Percentiles rank a stretch among this genome's conserved stretches.
These are phyloP conservation scores for Megalopta genalis DNA, from an alignment of 1,140 invertebrate genomes.

Conservation along the genomic window DNA sequence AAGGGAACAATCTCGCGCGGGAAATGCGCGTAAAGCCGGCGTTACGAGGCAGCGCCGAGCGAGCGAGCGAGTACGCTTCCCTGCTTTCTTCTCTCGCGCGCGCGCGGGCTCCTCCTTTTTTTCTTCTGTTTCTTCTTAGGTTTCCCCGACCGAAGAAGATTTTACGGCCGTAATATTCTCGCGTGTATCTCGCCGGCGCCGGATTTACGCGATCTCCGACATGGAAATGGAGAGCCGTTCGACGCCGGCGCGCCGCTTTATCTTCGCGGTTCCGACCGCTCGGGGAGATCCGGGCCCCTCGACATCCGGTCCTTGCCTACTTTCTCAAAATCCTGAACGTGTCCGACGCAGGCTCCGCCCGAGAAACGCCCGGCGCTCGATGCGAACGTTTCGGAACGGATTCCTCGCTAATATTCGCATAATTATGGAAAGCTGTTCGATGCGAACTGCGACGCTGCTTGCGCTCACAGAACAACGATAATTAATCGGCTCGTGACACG, in stretches of 20 bases:
- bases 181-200: neutral
- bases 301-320: neutral
- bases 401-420: too few species aligned
- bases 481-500: too few species aligned
- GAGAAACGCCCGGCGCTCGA: too few species aligned
- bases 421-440: too few species aligned
- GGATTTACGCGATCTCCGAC: conserved; percentile 12
- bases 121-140: neutral
- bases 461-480: too few species aligned
- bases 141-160: neutral
- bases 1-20: neutral
- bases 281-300: neutral
- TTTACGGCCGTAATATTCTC: conserved; percentile 35
- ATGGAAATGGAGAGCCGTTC: conserved; percentile 6
- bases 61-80: neutral
- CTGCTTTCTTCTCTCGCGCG: too few species aligned
- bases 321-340: too few species aligned
- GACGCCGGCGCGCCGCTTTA: conserved; percentile 2
- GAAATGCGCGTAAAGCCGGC: neutral
- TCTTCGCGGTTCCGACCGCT: neutral
- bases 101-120: neutral
- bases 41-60: too few species aligned
- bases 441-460: too few species aligned
- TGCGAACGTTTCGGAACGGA: too few species aligned
- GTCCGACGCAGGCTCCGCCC: too few species aligned